phyloP scores from a whole-genome alignment of 2,888 invertebrate species.

The Euphydryas editha region DNA sequence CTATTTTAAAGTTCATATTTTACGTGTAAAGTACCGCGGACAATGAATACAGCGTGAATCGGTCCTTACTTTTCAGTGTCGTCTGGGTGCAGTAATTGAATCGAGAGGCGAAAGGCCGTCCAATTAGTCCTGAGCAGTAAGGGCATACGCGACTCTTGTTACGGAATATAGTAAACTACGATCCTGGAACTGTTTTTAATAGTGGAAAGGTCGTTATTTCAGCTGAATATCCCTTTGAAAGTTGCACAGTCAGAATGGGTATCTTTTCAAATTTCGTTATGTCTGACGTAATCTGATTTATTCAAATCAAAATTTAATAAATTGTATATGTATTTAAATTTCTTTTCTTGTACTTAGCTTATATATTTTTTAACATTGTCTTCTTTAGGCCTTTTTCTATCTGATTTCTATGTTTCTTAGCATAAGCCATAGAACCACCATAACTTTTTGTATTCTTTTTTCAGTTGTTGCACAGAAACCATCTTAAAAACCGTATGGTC shows the following conservation, averaged over 20 bases:
- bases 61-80: not conserved
- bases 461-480: no score
- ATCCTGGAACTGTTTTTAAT: conserved; percentile 1
- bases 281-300: no score
- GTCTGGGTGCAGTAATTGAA: conserved; percentile 19
- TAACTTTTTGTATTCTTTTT: no score
- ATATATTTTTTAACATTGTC: no score
- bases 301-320: no score
- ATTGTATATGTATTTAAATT: no score
- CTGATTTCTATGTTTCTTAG: no score
- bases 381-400: no score
- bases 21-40: not conserved
- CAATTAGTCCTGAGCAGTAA: conserved; percentile 17
- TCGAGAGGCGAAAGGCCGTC: conserved; percentile 15
- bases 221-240: not conserved
- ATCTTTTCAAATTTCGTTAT: not conserved
- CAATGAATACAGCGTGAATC: not conserved
- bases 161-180: not conserved
- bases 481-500: no score
- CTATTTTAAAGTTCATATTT: not conserved
- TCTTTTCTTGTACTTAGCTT: no score
- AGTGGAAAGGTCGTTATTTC: not conserved
- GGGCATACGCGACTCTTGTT: conserved; percentile 1
- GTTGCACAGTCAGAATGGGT: not conserved
- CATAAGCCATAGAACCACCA: no score